A percentile compares a stretch with the other conserved stretches of the same genome.
phyloP scores from a whole-genome alignment of 35 echinoderm and acorn worm species.

The Holothuria glaberrima region DNA sequence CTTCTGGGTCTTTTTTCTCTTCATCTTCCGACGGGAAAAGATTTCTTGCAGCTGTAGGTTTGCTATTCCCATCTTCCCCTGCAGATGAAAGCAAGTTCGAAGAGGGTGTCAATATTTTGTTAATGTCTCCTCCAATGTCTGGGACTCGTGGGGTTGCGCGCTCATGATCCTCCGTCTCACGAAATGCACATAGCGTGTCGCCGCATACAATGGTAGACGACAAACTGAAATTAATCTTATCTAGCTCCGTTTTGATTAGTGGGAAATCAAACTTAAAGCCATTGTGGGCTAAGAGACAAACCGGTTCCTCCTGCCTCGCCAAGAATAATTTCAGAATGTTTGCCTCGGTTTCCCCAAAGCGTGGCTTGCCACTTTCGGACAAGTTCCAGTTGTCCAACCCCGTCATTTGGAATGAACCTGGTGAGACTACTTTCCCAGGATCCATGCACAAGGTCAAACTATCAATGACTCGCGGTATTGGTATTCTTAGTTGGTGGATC shows the following conservation, averaged over 20 bases:
- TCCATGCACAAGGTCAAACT: slow-evolving; percentile 78
- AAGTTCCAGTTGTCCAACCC: slow-evolving; percentile 68
- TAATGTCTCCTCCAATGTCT: no score
- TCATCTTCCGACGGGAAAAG: neutral
- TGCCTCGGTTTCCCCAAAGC: slow-evolving; percentile 46
- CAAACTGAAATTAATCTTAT: slow-evolving; percentile 42
- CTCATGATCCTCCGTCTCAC: neutral
- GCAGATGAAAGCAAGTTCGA: neutral
- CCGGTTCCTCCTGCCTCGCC: slow-evolving; percentile 65
- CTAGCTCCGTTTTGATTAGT: slow-evolving; percentile 72
- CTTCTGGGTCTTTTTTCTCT: neutral
- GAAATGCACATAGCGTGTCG: neutral
- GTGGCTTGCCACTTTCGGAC: slow-evolving; percentile 32
- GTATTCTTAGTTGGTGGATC: no score
- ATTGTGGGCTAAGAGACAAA: slow-evolving; percentile 93
- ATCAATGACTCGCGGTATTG: slow-evolving; percentile 71
- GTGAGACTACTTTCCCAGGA: slow-evolving; percentile 70
- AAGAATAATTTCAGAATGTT: slow-evolving; percentile 68
- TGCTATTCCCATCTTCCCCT: neutral
- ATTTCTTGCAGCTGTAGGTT: neutral
- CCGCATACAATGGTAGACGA: neutral
- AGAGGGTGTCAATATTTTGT: neutral
- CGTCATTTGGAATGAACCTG: slow-evolving; percentile 52
- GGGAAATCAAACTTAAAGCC: slow-evolving; percentile 87
- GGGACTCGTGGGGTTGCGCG: neutral